Percentiles rank a stretch among this genome's conserved stretches.
Evolutionary conservation across 1,140 invertebrate species (phyloP).

Genomic region (Hesperophylax magnus): DNA sequence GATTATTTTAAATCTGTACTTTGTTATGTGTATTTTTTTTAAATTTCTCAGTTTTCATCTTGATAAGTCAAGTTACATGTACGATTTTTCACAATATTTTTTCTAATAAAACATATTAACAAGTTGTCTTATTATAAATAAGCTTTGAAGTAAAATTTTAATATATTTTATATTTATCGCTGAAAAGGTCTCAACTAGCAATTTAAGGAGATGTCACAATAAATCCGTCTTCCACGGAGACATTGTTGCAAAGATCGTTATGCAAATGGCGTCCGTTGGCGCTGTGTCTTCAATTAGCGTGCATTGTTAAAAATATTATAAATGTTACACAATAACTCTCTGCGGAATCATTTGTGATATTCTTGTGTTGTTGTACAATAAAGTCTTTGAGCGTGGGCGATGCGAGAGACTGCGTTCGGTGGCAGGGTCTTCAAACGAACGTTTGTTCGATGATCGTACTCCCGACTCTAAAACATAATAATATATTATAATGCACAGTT

Average conservation of each 20-base stretch:
- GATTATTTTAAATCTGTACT: too few relatives aligned
- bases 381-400: slow-evolving; percentile 12
- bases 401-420: not conserved
- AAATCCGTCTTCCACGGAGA: not conserved
- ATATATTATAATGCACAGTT: too few relatives aligned
- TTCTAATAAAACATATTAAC: not conserved
- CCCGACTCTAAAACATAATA: too few relatives aligned
- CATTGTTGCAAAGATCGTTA: slow-evolving; percentile 28
- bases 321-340: slow-evolving; percentile 33
- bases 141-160: not conserved
- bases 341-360: slow-evolving; percentile 19
- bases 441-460: not conserved
- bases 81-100: not conserved
- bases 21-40: too few relatives aligned
- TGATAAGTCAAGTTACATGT: too few relatives aligned
- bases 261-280: slow-evolving; percentile 20
- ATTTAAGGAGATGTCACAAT: not conserved
- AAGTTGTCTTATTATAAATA: too few relatives aligned
- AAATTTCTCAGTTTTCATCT: too few relatives aligned
- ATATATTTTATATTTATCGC: not conserved
- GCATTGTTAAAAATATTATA: slow-evolving; percentile 27
- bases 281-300: slow-evolving; percentile 39
- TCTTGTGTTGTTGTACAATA: slow-evolving; percentile 13
- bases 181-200: not conserved
- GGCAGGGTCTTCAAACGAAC: not conserved